These are phyloP conservation scores for Plagodis pulveraria DNA, from an alignment of 2,888 invertebrate genomes.

Conservation along the genomic window DNA sequence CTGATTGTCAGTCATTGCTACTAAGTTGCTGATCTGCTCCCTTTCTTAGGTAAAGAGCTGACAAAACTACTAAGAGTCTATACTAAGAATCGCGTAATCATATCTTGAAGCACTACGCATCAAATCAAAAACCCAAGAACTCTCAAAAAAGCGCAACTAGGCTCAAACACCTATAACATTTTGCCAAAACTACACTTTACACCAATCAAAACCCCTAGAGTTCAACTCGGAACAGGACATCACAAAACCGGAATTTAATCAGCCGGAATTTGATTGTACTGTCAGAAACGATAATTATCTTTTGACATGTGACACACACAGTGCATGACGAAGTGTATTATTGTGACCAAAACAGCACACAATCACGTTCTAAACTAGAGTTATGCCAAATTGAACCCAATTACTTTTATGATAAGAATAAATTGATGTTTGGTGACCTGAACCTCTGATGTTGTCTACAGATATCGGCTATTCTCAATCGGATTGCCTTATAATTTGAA, in stretches of 20 bases:
- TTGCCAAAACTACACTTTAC: neutral
- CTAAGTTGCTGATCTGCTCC: no score
- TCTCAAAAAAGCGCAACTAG: no score
- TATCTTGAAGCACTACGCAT: no score
- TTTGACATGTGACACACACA: conserved; percentile 48
- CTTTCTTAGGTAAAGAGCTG: no score
- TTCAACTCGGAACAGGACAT: neutral
- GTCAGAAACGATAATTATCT: conserved; percentile 49
- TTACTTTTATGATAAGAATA: neutral
- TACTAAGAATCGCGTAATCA: no score
- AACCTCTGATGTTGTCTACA: conserved; percentile 9
- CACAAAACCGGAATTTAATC: conserved; percentile 38
- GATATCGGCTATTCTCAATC: conserved; percentile 38
- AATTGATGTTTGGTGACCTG: neutral
- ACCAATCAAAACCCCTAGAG: neutral
- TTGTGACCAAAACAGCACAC: conserved; percentile 31
- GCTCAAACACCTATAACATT: no score
- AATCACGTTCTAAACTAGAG: conserved; percentile 3
- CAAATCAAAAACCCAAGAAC: no score
- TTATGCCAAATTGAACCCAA: conserved; percentile 19
- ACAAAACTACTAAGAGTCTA: no score
- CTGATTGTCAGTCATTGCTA: no score
- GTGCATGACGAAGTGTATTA: conserved; percentile 44
- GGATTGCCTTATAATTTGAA: conserved; percentile 30
- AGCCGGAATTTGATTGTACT: conserved; percentile 42